Evolutionary conservation across 2,888 invertebrate genomes (phyloP).

Genomic region (Dermolepida albohirtum): DNA sequence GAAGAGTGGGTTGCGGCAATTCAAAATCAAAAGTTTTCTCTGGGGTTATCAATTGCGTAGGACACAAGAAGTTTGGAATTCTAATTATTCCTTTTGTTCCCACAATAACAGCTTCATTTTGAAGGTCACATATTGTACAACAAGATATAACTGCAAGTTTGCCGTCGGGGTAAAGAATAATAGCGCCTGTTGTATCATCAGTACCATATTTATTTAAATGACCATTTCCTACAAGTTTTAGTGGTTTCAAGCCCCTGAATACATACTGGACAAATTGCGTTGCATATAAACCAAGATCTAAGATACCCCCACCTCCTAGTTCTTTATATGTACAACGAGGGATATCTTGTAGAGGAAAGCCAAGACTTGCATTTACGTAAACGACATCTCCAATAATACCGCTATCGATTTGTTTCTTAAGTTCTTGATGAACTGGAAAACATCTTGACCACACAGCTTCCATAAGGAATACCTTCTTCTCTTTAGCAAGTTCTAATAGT

Average conservation of each 20-base stretch:
- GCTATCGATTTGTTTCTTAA: slow-evolving; percentile 74
- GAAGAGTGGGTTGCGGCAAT: slow-evolving; percentile 72
- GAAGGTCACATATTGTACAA: slow-evolving; percentile 69
- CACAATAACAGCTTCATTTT: slow-evolving; percentile 74
- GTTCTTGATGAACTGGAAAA: slow-evolving; percentile 79
- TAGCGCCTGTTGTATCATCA: slow-evolving; percentile 76
- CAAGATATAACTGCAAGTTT: slow-evolving; percentile 74
- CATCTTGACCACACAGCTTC: slow-evolving; percentile 93
- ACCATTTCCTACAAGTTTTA: slow-evolving; percentile 75
- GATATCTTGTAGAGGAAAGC: slow-evolving; percentile 69
- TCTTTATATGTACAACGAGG: slow-evolving; percentile 64
- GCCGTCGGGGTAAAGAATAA: slow-evolving; percentile 73
- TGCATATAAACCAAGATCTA: slow-evolving; percentile 83
- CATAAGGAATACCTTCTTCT: slow-evolving; percentile 83
- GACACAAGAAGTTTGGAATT: slow-evolving; percentile 77
- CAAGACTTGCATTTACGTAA: slow-evolving; percentile 78
- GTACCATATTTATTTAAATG: slow-evolving; percentile 77
- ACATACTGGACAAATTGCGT: slow-evolving; percentile 79
- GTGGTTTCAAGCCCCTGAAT: slow-evolving; percentile 76
- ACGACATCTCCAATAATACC: slow-evolving; percentile 79
- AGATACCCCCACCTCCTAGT: slow-evolving; percentile 80
- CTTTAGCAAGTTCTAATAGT: slow-evolving; percentile 75
- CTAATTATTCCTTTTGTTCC: slow-evolving; percentile 77
- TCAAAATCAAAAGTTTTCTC: slow-evolving; percentile 73
- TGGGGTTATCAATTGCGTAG: slow-evolving; percentile 75